Evolutionary conservation across 2,888 invertebrate species (phyloP), one percentile per base, ranked within the genome.

Genomic region (Pristionchus mayeri): DNA sequence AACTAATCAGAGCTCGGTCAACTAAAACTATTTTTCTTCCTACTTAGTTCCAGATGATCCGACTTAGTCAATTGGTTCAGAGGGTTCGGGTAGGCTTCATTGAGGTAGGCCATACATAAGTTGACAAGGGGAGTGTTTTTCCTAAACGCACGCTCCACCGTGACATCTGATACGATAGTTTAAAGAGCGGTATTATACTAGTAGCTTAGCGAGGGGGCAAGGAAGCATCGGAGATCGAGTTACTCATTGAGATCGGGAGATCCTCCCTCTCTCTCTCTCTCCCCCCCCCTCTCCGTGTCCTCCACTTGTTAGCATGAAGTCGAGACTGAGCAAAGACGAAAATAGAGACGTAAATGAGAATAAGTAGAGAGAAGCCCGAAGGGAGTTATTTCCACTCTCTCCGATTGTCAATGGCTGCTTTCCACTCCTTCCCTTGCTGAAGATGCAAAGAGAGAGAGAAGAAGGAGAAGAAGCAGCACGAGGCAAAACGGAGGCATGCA

Each of bases 201-300:
- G 63, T 63, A 63, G 63, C n/a, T n/a, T n/a, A n/a, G n/a, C n/a
- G n/a, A 34, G 34, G 63, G 34, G 63, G 63, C 63, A 63, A 63
- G 63, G 63, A 63, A 63, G 63, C 34, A 63, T 63, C 63, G 3
- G 63, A 63, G 63, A 63, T 63, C 63, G 34, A 34, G 63, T 63
- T 63, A 63, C 63, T 7, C 24, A 34, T 63, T 34, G 63, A 34
- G 63, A 63, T 63, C 63, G 34, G 34, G 18, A 18, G 63, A 63
- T 34, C 30, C 30, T 44, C 44, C 13, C 44, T 60, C 30, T 44
- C 44, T 44, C 44, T 13, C 44, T 13, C 13, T 9, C 13, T 44
- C 44, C 6, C 44, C 13, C 13, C 7, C 13, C 6, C 13, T 6
- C 27, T n/a, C 3, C 34, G 63, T 63, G 63, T 34, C 34, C 63